These are phyloP conservation scores for Apantesis nais DNA, from an alignment of 2,888 invertebrate genomes.

Conservation along the genomic window DNA sequence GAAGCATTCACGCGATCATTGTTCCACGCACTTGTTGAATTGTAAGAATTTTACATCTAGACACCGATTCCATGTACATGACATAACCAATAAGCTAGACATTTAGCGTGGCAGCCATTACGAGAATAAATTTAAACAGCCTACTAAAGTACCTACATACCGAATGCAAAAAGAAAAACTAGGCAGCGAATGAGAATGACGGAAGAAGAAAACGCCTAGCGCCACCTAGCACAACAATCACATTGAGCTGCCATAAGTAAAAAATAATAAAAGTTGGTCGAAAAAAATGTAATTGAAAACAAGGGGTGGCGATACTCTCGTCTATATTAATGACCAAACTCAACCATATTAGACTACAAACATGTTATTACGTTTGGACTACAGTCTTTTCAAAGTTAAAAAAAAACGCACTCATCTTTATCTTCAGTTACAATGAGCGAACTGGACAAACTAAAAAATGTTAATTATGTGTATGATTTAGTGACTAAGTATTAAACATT, in stretches of 20 bases:
- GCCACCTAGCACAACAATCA: slow-evolving; percentile 68
- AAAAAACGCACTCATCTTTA: no score
- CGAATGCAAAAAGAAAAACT: slow-evolving; percentile 79
- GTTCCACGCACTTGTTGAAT: slow-evolving; percentile 76
- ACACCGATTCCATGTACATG: slow-evolving; percentile 70
- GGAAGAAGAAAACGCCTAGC: slow-evolving; percentile 72
- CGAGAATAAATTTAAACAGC: slow-evolving; percentile 78
- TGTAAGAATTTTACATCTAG: slow-evolving; percentile 61
- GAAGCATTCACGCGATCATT: slow-evolving; percentile 75
- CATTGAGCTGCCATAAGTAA: slow-evolving; percentile 50
- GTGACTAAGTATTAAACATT: no score
- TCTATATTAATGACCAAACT: not conserved
- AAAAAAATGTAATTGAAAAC: slow-evolving; percentile 36
- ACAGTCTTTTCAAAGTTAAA: not conserved
- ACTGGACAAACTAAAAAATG: no score
- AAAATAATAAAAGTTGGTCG: not conserved
- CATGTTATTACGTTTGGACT: not conserved
- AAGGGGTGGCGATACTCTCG: slow-evolving; percentile 20
- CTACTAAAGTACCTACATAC: slow-evolving; percentile 67
- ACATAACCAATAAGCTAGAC: slow-evolving; percentile 82
- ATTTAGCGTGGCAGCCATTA: slow-evolving; percentile 84
- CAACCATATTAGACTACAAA: not conserved
- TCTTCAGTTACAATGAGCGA: no score
- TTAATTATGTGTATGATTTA: no score
- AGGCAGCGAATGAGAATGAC: slow-evolving; percentile 73